phyloP scores from a whole-genome alignment of 1,140 invertebrate genomes.

The Condylostylus longicornis region DNA sequence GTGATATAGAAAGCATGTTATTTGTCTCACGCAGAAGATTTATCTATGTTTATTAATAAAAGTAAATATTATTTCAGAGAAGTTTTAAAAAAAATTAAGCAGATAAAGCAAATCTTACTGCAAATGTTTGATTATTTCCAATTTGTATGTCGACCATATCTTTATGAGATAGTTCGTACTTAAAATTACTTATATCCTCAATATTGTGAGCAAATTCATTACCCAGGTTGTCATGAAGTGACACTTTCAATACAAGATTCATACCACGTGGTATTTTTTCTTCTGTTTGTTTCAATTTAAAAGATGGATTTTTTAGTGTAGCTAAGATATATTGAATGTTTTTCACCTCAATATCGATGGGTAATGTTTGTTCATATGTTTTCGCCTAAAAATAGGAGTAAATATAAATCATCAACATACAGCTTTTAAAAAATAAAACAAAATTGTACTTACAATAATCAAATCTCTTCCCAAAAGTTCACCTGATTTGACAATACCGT shows the following conservation, averaged over 20 bases:
- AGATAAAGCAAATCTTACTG: slow-evolving; percentile 21
- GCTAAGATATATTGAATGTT: slow-evolving; percentile 30
- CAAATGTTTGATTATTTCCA: slow-evolving; percentile 27
- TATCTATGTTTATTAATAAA: slow-evolving; percentile 12
- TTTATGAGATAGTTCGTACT: slow-evolving; percentile 28
- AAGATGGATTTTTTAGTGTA: slow-evolving; percentile 16
- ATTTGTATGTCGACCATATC: slow-evolving; percentile 28
- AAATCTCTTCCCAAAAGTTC: slow-evolving; percentile 41
- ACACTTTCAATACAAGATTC: slow-evolving; percentile 28
- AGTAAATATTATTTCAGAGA: slow-evolving; percentile 1
- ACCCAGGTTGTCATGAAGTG: slow-evolving; percentile 29
- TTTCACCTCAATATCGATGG: slow-evolving; percentile 29
- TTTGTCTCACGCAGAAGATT: slow-evolving; percentile 24
- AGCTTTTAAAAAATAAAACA: neutral
- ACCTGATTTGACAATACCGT: slow-evolving; percentile 41
- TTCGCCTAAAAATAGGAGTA: slow-evolving; percentile 12
- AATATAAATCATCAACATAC: slow-evolving; percentile 27
- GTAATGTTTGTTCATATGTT: slow-evolving; percentile 26
- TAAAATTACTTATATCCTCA: slow-evolving; percentile 24
- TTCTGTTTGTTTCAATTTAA: slow-evolving; percentile 22
- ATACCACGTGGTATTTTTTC: slow-evolving; percentile 27
- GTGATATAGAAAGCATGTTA: slow-evolving; percentile 27
- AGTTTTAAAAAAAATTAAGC: slow-evolving; percentile 9
- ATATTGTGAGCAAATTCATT: slow-evolving; percentile 32
- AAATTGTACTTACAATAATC: slow-evolving; percentile 38